phyloP scores from a whole-genome alignment of 2,888 invertebrate species.

The Limnephilus auricula region DNA sequence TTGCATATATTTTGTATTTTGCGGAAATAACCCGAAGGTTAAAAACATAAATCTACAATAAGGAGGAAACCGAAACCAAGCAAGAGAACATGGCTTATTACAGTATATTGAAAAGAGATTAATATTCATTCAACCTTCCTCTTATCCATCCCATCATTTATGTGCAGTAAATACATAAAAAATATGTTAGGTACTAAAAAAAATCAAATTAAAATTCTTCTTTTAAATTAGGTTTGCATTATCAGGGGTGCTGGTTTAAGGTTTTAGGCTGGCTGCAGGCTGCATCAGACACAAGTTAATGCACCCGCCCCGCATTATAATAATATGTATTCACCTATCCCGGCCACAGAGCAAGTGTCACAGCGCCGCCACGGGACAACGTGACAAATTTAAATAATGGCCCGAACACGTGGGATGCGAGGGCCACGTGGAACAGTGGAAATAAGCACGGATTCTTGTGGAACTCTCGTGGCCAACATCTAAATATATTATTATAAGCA shows the following conservation, averaged over 20 bases:
- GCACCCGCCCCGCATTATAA: not conserved
- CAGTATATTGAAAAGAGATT: too few relatives aligned
- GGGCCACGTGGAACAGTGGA: constrained; percentile 36
- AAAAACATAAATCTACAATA: too few relatives aligned
- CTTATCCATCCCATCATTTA: too few relatives aligned
- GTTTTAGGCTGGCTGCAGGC: not conserved
- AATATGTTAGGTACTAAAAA: too few relatives aligned
- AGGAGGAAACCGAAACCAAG: too few relatives aligned
- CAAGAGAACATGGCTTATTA: too few relatives aligned
- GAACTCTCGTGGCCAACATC: not conserved
- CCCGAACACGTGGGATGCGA: constrained; percentile 23
- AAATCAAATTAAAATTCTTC: too few relatives aligned
- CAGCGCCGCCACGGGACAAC: constrained; percentile 45
- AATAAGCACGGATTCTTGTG: not conserved
- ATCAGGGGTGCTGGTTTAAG: not conserved
- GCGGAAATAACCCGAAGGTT: too few relatives aligned
- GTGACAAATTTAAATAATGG: constrained; percentile 63
- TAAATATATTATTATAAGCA: too few relatives aligned
- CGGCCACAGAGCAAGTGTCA: constrained; percentile 56
- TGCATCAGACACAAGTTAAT: not conserved
- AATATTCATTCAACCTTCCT: too few relatives aligned
- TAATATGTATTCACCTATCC: constrained; percentile 11
- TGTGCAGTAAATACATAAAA: too few relatives aligned
- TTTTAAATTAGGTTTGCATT: not conserved
- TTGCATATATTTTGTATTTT: too few relatives aligned